phyloP scores from a whole-genome alignment of 1,140 invertebrate species.

The Caenorhabditis briggsae region DNA sequence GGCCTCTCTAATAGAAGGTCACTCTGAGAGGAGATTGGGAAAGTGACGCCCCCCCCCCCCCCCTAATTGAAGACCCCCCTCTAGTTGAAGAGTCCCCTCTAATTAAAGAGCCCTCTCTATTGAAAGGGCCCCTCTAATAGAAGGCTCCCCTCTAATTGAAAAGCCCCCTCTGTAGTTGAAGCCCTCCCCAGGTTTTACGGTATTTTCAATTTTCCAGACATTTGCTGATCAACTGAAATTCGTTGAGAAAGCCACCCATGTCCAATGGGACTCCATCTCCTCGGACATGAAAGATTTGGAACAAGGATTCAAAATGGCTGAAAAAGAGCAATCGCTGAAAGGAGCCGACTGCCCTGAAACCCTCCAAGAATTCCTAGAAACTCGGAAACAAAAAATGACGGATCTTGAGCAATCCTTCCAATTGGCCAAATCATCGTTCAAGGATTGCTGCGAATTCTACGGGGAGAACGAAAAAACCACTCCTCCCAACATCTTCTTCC shows the following conservation, averaged over 20 bases:
- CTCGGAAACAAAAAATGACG: slow-evolving; percentile 61
- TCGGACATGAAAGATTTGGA: slow-evolving; percentile 68
- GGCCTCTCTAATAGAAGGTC: too few relatives aligned
- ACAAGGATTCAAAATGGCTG: slow-evolving; percentile 65
- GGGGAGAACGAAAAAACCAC: slow-evolving; percentile 68
- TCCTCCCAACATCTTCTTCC: slow-evolving; percentile 68
- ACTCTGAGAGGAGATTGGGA: too few relatives aligned
- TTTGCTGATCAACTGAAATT: slow-evolving; percentile 75
- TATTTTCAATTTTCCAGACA: slow-evolving; percentile 24
- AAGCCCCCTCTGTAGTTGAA: background rate
- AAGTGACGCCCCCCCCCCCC: too few relatives aligned
- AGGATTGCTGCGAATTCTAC: slow-evolving; percentile 71
- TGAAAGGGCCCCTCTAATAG: too few relatives aligned
- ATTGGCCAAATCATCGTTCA: slow-evolving; percentile 66
- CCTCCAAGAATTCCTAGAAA: slow-evolving; percentile 64
- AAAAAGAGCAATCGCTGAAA: slow-evolving; percentile 68
- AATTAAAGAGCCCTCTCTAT: too few relatives aligned
- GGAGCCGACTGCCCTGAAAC: slow-evolving; percentile 63
- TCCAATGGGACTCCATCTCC: slow-evolving; percentile 67
- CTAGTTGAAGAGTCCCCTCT: too few relatives aligned
- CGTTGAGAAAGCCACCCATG: slow-evolving; percentile 71
- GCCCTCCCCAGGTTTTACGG: background rate
- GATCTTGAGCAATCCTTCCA: slow-evolving; percentile 59
- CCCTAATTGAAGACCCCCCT: background rate
- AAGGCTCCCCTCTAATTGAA: too few relatives aligned